Evolutionary conservation across 1,140 invertebrate species (phyloP).

Genomic region (Arion vulgaris): DNA sequence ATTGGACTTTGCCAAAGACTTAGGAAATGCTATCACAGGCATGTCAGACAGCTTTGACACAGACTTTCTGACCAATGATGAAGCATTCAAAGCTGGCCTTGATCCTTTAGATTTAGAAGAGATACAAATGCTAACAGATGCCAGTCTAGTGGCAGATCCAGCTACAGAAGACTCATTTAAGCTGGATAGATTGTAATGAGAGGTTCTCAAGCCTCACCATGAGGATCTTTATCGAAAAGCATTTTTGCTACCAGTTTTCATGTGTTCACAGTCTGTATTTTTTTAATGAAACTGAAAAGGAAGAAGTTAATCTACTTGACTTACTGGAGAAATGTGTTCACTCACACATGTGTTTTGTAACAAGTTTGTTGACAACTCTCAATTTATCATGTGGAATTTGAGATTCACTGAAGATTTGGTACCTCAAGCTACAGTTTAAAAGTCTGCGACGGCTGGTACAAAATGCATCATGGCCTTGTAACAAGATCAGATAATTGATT

Average conservation of each 20-base stretch:
- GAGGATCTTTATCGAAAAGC: not conserved
- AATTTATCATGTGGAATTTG: not conserved
- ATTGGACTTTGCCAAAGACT: slow-evolving; percentile 78
- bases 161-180: slow-evolving; percentile 90
- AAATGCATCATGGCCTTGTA: no score
- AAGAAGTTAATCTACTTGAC: no score
- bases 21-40: slow-evolving; percentile 75
- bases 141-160: slow-evolving; percentile 87
- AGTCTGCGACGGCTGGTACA: no score
- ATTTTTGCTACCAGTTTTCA: not conserved
- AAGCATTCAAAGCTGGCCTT: slow-evolving; percentile 80
- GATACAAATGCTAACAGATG: slow-evolving; percentile 89
- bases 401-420: not conserved
- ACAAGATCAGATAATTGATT: not conserved
- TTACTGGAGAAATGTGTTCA: slow-evolving; percentile 1
- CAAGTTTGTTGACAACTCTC: not conserved
- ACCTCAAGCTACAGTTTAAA: no score
- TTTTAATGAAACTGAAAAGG: no score
- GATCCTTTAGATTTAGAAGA: slow-evolving; percentile 86
- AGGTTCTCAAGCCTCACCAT: not conserved
- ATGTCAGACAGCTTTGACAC: slow-evolving; percentile 77
- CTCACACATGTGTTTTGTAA: not conserved
- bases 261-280: not conserved
- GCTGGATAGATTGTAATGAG: slow-evolving; percentile 77
- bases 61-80: slow-evolving; percentile 81